A percentile compares a stretch with the other conserved stretches of the same genome.
These are phyloP conservation scores for Archivesica marissinica DNA, from an alignment of 1,140 invertebrate species.

Conservation along the genomic window DNA sequence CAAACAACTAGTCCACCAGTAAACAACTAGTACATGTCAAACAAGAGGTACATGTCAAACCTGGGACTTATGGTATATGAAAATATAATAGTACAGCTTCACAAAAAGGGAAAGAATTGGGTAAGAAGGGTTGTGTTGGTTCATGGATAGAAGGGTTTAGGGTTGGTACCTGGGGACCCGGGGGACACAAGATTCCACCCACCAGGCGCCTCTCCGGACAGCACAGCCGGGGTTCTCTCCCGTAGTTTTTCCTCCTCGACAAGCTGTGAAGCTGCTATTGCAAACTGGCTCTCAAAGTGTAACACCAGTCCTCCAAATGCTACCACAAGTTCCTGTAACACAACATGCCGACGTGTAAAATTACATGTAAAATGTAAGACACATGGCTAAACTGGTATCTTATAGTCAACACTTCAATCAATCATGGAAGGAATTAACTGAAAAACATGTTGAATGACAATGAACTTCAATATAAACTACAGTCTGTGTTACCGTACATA, in stretches of 20 bases:
- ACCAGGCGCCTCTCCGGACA: constrained; percentile 76
- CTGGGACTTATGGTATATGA: no score
- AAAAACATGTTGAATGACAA: no score
- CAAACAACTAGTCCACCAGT: no score
- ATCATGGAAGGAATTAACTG: no score
- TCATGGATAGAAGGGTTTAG: not conserved
- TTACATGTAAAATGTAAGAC: no score
- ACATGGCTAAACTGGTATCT: no score
- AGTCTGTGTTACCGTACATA: no score
- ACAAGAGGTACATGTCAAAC: no score
- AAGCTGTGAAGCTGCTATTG: constrained; percentile 87
- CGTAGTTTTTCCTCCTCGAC: constrained; percentile 87
- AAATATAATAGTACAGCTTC: not conserved
- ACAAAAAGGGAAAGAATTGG: not conserved
- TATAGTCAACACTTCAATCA: no score
- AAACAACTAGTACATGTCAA: no score
- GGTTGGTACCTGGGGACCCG: constrained; percentile 51
- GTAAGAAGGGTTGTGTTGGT: not conserved
- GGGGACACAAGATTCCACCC: constrained; percentile 80
- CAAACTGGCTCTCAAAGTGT: constrained; percentile 95
- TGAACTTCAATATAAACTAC: no score
- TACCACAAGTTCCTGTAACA: constrained; percentile 88
- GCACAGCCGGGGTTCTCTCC: constrained; percentile 69
- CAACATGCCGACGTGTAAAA: no score
- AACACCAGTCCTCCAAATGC: constrained; percentile 96